A percentile compares a stretch with the other conserved stretches of the same genome.
phyloP scores from a whole-genome alignment of 2,797 vertebrate genomes.

The Fringilla coelebs region DNA sequence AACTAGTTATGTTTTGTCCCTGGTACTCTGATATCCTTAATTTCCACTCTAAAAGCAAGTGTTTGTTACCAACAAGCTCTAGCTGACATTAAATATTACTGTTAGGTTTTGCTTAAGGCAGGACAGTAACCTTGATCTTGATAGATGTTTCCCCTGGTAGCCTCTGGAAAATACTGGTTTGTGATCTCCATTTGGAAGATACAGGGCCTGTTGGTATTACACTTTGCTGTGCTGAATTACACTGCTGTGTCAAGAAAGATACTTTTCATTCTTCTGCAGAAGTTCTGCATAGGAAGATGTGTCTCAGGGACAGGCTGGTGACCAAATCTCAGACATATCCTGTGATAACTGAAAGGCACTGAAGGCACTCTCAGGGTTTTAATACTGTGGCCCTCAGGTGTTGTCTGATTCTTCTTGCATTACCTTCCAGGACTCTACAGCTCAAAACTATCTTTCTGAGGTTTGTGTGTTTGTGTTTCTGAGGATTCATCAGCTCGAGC shows the following conservation, averaged over 20 bases:
- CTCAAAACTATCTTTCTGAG: background rate
- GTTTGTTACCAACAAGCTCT: background rate
- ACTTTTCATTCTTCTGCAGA: background rate
- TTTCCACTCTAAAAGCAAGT: background rate
- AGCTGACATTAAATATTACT: background rate
- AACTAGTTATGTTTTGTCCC: background rate
- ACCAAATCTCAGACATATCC: background rate
- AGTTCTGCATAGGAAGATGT: background rate
- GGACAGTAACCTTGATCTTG: background rate
- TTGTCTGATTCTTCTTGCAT: background rate
- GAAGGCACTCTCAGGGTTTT: background rate
- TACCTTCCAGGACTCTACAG: background rate
- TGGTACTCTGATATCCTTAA: background rate
- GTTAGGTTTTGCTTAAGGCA: background rate
- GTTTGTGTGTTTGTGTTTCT: background rate
- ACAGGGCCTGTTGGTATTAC: background rate
- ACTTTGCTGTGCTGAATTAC: background rate
- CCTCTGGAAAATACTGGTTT: background rate
- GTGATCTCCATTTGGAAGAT: background rate
- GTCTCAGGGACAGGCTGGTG: background rate
- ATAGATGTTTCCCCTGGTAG: background rate
- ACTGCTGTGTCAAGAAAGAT: background rate
- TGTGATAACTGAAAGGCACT: background rate
- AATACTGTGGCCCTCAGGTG: fast-evolving
- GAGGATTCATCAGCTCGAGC: background rate